Evolutionary conservation across 1,140 invertebrate genomes (phyloP), one percentile per base, ranked within the genome.

Genomic region (Araneus ventricosus): DNA sequence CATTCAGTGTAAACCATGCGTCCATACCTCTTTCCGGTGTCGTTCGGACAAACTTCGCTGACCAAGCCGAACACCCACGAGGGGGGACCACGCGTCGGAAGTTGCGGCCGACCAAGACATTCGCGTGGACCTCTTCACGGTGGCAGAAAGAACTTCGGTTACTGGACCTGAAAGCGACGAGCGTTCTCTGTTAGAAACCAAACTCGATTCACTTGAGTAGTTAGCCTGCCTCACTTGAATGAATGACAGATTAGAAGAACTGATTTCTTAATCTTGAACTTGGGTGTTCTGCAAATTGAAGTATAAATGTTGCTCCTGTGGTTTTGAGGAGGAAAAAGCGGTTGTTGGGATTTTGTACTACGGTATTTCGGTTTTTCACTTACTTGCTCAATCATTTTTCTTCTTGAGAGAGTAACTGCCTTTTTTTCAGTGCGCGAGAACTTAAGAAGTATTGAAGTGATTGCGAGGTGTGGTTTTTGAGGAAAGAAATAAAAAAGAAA

Each of bases 1-100:
- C 80, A 82, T 82, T 82, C 39, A 82, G 80, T 39, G 24, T 57
- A 87, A 87, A 37, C 85, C 85, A 87, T 30, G 85, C 85, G 85
- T 87, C 85, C 22, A 75, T 30, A 27, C 59, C 34, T 41, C 41
- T 59, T 61, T 87, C 52, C 85, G 85, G 85, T 45, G 70, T 75
- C 70, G 20, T 14, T 37, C 30, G 70, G 85, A 87, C 85, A 87
- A 57, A 87, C 85, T 30, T 61, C 52, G 85, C 85, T 45, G 85
- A n/a, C 59, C 85, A 87, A 87, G 85, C 85, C 57, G 85, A 87
- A 59, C 85, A 27, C 6, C 17, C 85, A 61, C 70, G 1, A 30
- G 30, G 70, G 70, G 70, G 30, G 30, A 39, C 17, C 85, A 45
- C 85, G 41, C 85, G 59, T 87, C 85, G 85, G 85, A 87, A 87